Percentiles rank a stretch among this genome's conserved stretches.
These are phyloP conservation scores for Mylabris sibirica DNA, from an alignment of 2,888 invertebrate species.

Conservation along the genomic window DNA sequence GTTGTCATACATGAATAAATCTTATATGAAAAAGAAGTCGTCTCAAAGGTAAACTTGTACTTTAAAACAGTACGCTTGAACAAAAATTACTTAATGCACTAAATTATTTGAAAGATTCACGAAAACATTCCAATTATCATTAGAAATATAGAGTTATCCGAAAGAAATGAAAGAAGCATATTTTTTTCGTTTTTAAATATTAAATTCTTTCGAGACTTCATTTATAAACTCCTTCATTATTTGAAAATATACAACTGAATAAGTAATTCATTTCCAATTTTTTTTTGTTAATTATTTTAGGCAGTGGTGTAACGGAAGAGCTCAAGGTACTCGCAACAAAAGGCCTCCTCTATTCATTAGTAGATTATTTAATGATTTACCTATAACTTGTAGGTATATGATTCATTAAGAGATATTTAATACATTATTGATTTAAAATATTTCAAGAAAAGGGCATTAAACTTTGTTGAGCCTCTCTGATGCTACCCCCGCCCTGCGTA, in stretches of 20 bases:
- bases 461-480: too few species aligned
- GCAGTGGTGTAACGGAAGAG: background rate
- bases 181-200: background rate
- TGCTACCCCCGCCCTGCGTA: too few species aligned
- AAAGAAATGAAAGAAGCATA: background rate
- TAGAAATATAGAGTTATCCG: constrained; percentile 15
- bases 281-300: background rate
- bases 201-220: background rate
- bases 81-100: background rate
- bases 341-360: too few species aligned
- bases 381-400: too few species aligned
- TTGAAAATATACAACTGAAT: background rate
- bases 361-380: too few species aligned
- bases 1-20: constrained; percentile 40
- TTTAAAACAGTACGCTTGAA: background rate
- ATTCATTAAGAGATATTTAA: too few species aligned
- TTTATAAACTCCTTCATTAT: background rate
- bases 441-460: too few species aligned
- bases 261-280: background rate
- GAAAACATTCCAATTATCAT: background rate
- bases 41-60: background rate
- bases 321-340: too few species aligned
- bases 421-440: too few species aligned
- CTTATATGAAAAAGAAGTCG: constrained; percentile 34
- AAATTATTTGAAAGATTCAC: background rate